Percentiles rank a stretch among this genome's conserved stretches.
Conservation (phyloP, 2,888 invertebrate genomes). For the Leptopilina syphax region DNA sequence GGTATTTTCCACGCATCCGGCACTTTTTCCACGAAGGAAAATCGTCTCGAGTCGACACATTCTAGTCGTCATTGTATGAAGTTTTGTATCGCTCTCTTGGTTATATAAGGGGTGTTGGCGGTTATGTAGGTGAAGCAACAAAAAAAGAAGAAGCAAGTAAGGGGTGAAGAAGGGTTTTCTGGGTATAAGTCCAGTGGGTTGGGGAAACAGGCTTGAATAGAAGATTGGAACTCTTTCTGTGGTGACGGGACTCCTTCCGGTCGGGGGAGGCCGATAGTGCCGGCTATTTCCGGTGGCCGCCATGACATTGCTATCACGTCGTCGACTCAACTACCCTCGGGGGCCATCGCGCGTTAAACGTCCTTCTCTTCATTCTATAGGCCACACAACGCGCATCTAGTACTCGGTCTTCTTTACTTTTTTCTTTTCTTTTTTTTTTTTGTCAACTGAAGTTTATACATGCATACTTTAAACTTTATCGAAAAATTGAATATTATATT, state of each 20-base stretch:
- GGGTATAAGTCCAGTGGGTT: constrained; percentile 52
- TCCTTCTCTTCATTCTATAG: constrained; percentile 32
- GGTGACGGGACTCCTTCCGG: constrained; percentile 75
- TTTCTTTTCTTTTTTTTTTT: background rate
- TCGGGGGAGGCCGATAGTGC: constrained; percentile 73
- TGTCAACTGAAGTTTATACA: too few relatives aligned
- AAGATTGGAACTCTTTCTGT: constrained; percentile 76
- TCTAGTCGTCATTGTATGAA: constrained; percentile 52
- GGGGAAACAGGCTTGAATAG: constrained; percentile 70
- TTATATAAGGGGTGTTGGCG: constrained; percentile 30
- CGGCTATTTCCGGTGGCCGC: constrained; percentile 76
- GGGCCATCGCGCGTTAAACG: constrained; percentile 51
- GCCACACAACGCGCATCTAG: constrained; percentile 1
- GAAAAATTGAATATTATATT: too few relatives aligned
- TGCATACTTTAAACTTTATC: too few relatives aligned
- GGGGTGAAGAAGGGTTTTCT: constrained; percentile 18
- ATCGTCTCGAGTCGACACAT: constrained; percentile 32
- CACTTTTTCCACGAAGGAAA: constrained; percentile 38
- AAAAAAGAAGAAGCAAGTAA: constrained; percentile 12
- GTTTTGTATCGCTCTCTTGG: constrained; percentile 51
- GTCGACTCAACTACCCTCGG: constrained; percentile 55
- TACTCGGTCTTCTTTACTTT: background rate
- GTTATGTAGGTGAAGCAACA: constrained; percentile 37
- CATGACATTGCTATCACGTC: constrained; percentile 73
- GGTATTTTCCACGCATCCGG: constrained; percentile 47